These are phyloP conservation scores for Pygmarrhopalites habei DNA, from an alignment of 1,140 invertebrate genomes.

Conservation along the genomic window DNA sequence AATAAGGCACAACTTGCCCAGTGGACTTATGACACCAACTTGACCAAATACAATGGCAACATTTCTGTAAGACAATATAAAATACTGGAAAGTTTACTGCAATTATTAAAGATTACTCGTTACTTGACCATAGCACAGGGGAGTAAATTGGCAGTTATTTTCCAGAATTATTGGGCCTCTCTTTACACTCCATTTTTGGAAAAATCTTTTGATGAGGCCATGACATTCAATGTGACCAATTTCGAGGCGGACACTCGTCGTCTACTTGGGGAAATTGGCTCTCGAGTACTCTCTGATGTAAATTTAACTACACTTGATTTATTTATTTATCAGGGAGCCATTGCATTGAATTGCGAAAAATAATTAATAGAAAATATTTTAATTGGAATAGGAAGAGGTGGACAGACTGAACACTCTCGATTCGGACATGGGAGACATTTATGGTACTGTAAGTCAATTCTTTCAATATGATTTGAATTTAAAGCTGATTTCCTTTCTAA, in stretches of 20 bases:
- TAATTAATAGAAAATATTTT: too few relatives aligned
- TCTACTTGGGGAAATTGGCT: slow-evolving; percentile 31
- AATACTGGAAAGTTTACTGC: too few relatives aligned
- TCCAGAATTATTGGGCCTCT: too few relatives aligned
- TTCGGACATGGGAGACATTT: slow-evolving; percentile 40
- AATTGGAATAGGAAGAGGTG: too few relatives aligned
- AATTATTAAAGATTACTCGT: too few relatives aligned
- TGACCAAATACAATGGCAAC: slow-evolving; percentile 38
- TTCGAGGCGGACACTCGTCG: slow-evolving; percentile 37
- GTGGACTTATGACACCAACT: slow-evolving; percentile 42
- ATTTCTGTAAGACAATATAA: too few relatives aligned
- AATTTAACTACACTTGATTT: too few relatives aligned
- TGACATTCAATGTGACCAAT: slow-evolving; percentile 37
- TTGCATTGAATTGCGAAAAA: too few relatives aligned
- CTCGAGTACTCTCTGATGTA: slow-evolving; percentile 32
- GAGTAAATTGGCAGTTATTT: too few relatives aligned
- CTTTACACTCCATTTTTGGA: too few relatives aligned
- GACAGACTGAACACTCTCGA: slow-evolving; percentile 35
- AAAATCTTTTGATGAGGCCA: slow-evolving; percentile 30
- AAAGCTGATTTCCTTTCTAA: background rate
- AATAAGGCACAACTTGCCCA: slow-evolving; percentile 35
- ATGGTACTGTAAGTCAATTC: slow-evolving; percentile 28
- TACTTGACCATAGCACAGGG: too few relatives aligned
- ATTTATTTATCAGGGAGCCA: too few relatives aligned
- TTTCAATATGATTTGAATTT: background rate